Base-by-base conservation (phyloP, 2,113 vertebrate species). In the Cygnus atratus region DNA sequence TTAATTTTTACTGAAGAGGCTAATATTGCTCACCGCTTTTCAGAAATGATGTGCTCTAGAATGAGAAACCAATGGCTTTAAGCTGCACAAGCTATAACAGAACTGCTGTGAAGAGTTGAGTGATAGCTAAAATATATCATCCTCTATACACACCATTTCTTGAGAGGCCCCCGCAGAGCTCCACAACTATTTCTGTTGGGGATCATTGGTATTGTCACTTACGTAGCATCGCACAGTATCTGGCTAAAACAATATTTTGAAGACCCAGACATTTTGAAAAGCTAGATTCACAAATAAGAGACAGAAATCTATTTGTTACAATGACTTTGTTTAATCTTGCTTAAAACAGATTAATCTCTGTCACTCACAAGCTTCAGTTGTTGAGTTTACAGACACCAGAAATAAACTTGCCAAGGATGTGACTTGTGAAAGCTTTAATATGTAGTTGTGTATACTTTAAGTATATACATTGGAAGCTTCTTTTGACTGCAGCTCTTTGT, bases 11-110 rank as follows among this genome's bases (percentile, higher is more conserved):
- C 15, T 13, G 25, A 46, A 7, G 5, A 65, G 13, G 13, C 54
- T 54, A 25, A 37, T 33, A 16, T 10, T 39, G 33, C 77, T 11
- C 13, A 21, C 15, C 2, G 3, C 0, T 3, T 50, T 26, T 50
- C 62, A 70, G 12, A 33, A n/a, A 21, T 4, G 8, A 24, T 44
- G 66, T 79, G 6, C 43, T 93, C 57, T 52, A 41, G n/a, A 57
- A 54, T 4, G 18, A 87, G 18, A 29, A 59, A 52, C 19, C 13
- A 73, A 9, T 3, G 2, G 16, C n/a, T 72, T 74, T 17, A 6
- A 62, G 54, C 24, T 86, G 62, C 21, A 61, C 20, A 5, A 13
- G 37, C 33, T 80, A 9, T 59, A 57, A 5, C 3, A 80, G 55
- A 50, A 26, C 44, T 65, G 28, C 65, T 58, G 41, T n/a, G 29